A percentile compares a stretch with the other conserved stretches of the same genome.
These are phyloP conservation scores for Tenrec ecaudatus DNA, from an alignment of 2,113 vertebrate genomes.

Conservation along the genomic window DNA sequence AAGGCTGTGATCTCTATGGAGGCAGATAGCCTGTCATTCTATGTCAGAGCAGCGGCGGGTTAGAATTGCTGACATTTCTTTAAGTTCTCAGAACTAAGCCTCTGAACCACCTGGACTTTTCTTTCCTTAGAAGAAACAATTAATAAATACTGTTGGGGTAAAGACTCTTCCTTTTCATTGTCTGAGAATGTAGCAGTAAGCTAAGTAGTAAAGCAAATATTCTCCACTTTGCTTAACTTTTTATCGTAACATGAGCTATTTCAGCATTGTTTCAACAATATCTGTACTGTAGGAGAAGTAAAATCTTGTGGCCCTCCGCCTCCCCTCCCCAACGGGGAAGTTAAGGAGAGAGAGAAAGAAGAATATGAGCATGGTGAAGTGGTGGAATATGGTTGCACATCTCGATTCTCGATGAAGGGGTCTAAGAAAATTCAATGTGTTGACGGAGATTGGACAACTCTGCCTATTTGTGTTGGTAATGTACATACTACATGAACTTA, in stretches of 20 bases:
- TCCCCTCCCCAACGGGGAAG: conserved; percentile 59
- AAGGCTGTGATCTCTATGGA: background rate
- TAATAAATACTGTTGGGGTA: background rate
- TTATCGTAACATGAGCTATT: background rate
- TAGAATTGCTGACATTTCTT: background rate
- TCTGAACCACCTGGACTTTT: background rate
- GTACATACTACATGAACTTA: too few species aligned
- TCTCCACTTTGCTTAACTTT: background rate
- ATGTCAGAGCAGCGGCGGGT: background rate
- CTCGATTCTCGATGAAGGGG: conserved; percentile 1
- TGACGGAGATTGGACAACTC: conserved; percentile 43
- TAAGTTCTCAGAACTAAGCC: background rate
- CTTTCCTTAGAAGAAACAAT: background rate
- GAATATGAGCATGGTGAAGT: conserved; percentile 59
- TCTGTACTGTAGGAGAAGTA: conserved; percentile 50
- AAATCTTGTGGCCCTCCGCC: conserved; percentile 73
- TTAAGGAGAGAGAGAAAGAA: background rate
- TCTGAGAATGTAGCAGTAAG: background rate
- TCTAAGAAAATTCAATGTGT: conserved; percentile 50
- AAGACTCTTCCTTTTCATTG: background rate
- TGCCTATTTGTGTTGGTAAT: conserved; percentile 49
- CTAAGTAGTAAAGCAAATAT: background rate
- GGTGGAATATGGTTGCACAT: conserved; percentile 70
- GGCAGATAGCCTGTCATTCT: background rate
- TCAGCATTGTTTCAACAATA: background rate